A percentile compares a stretch with the other conserved stretches of the same genome.
phyloP scores from a whole-genome alignment of 2,888 invertebrate species.

The Fragum fragum region DNA sequence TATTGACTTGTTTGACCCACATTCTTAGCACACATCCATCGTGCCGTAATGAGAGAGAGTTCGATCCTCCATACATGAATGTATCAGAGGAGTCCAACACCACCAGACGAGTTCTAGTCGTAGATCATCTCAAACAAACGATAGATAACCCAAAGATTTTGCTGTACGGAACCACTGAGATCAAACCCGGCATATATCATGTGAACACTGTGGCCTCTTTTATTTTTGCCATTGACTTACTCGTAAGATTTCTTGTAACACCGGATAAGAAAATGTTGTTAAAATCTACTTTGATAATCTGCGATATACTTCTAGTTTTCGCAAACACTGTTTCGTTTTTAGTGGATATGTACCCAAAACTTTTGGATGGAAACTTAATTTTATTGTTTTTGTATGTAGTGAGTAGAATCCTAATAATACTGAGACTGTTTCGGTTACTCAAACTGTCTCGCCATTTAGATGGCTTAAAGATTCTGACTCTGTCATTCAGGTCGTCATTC shows the following conservation, averaged over 20 bases:
- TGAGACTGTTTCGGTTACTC: conserved; percentile 50
- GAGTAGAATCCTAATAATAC: conserved; percentile 33
- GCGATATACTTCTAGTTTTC: conserved; percentile 58
- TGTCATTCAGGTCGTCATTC: conserved; percentile 74
- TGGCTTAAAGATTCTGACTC: conserved; percentile 72
- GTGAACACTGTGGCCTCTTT: conserved; percentile 72
- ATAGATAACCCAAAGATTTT: conserved; percentile 26
- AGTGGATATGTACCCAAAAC: background rate
- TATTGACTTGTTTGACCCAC: conserved; percentile 54
- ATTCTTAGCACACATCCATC: conserved; percentile 54
- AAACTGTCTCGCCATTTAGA: conserved; percentile 41
- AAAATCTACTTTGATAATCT: conserved; percentile 35
- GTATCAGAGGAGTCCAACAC: background rate
- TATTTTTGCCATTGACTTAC: conserved; percentile 78
- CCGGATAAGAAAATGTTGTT: conserved; percentile 68
- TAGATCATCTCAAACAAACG: background rate
- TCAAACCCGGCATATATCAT: conserved; percentile 60
- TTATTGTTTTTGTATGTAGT: conserved; percentile 34
- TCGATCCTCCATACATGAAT: conserved; percentile 1
- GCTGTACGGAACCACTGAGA: conserved; percentile 30
- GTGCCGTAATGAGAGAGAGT: conserved; percentile 41
- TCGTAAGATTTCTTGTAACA: conserved; percentile 69
- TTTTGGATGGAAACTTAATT: background rate
- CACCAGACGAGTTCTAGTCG: background rate
- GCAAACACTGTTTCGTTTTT: conserved; percentile 43